A percentile compares a stretch with the other conserved stretches of the same genome.
These are phyloP conservation scores for Diadumene lineata DNA, from an alignment of 92 coral and sea anemone species.

Conservation along the genomic window DNA sequence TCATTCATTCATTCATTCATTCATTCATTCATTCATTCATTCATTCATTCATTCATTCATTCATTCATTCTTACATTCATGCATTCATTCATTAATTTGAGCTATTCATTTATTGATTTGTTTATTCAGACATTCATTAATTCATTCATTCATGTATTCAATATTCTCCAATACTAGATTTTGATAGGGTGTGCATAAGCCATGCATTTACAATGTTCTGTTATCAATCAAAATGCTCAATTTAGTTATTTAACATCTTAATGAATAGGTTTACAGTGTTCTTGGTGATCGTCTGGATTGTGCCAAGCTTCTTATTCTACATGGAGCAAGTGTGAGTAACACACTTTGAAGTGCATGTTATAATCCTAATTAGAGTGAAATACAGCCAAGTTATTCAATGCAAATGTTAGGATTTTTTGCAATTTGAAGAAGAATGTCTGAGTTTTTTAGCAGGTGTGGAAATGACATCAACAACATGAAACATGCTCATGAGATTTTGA, in stretches of 20 bases:
- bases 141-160: background rate
- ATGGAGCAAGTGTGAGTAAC: constrained; percentile 76
- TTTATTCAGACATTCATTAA: background rate
- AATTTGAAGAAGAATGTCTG: too few species aligned
- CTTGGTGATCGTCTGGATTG: constrained; percentile 95
- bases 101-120: too few species aligned
- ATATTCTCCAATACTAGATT: background rate
- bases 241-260: background rate
- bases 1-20: background rate
- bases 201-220: background rate
- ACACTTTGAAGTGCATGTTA: too few species aligned
- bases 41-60: background rate
- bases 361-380: too few species aligned
- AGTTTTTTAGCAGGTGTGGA: too few species aligned
- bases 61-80: background rate
- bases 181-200: background rate
- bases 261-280: constrained; percentile 92
- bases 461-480: too few species aligned
- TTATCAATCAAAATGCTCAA: background rate
- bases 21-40: background rate
- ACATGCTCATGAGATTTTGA: too few species aligned
- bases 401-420: too few species aligned
- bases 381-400: too few species aligned
- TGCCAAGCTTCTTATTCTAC: constrained; percentile 73
- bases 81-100: too few species aligned